Percentiles rank a stretch among this genome's conserved stretches.
Conservation (phyloP, 2,888 invertebrate species). For the Cryptophagus acutangulus region DNA sequence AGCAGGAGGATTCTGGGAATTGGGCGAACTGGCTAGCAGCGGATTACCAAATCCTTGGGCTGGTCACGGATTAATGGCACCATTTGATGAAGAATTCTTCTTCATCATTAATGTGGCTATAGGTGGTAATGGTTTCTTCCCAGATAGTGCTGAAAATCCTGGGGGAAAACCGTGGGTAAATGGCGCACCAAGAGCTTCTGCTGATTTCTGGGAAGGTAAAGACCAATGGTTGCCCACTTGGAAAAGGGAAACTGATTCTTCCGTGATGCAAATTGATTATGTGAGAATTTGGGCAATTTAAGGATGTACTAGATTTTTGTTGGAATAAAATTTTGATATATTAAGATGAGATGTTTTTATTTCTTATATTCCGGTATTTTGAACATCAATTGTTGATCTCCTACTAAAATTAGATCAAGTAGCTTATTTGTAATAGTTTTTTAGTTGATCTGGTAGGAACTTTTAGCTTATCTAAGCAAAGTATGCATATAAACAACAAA, state of each 20-base stretch:
- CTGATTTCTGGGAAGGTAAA: slow-evolving; percentile 59
- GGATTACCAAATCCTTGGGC: slow-evolving; percentile 56
- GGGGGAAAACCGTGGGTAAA: slow-evolving; percentile 62
- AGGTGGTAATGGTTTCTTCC: slow-evolving; percentile 65
- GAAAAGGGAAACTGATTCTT: slow-evolving; percentile 46
- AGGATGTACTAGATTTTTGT: too few relatives aligned
- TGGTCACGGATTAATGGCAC: slow-evolving; percentile 54
- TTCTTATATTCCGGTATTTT: too few relatives aligned
- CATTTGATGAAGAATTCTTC: slow-evolving; percentile 64
- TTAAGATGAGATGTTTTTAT: too few relatives aligned
- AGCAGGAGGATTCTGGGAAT: slow-evolving; percentile 61
- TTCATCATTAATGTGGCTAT: slow-evolving; percentile 52
- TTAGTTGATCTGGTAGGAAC: too few relatives aligned
- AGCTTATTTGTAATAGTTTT: too few relatives aligned
- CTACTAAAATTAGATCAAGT: too few relatives aligned
- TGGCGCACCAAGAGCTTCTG: slow-evolving; percentile 41
- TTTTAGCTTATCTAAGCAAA: too few relatives aligned
- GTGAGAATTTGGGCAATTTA: slow-evolving; percentile 54
- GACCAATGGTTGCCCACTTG: slow-evolving; percentile 56
- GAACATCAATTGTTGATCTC: too few relatives aligned
- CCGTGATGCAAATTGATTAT: slow-evolving; percentile 62
- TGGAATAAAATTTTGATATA: too few relatives aligned
- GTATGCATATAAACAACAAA: too few relatives aligned
- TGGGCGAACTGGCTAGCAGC: slow-evolving; percentile 53
- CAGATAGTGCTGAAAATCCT: slow-evolving; percentile 52